Conservation (phyloP, 2,797 vertebrate genomes). For the Tokudaia muenninki region DNA sequence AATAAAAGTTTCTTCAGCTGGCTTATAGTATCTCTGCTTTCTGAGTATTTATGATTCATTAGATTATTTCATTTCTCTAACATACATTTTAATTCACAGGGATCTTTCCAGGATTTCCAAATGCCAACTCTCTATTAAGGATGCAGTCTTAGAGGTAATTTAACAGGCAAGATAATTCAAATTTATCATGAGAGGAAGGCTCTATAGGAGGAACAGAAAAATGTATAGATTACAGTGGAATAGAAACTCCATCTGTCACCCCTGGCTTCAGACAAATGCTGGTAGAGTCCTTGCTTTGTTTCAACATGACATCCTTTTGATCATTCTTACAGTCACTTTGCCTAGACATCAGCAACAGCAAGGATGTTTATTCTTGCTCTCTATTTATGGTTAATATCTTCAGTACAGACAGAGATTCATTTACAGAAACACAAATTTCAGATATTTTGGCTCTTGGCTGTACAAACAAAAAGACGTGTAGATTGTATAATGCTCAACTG, state of each 20-base stretch:
- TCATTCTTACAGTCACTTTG: background rate
- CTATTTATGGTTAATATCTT: background rate
- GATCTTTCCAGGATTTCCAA: conserved; percentile 23
- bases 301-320: background rate
- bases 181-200: conserved; percentile 26
- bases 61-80: conserved; percentile 37
- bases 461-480: background rate
- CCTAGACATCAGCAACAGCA: background rate
- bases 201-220: conserved; percentile 14
- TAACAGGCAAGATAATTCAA: conserved; percentile 42
- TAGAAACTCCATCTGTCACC: background rate
- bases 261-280: background rate
- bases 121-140: background rate
- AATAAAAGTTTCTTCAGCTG: conserved; percentile 69
- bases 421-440: background rate
- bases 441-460: background rate
- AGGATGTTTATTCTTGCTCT: background rate
- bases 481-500: background rate
- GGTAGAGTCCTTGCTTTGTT: background rate
- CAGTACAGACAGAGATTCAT: background rate
- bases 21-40: conserved; percentile 11
- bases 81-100: conserved; percentile 59
- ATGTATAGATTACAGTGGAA: background rate
- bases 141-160: conserved; percentile 43
- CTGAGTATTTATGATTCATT: conserved; percentile 35